Base-by-base conservation (phyloP, 2,797 vertebrate genomes). In the Dendrocincla fuliginosa region DNA sequence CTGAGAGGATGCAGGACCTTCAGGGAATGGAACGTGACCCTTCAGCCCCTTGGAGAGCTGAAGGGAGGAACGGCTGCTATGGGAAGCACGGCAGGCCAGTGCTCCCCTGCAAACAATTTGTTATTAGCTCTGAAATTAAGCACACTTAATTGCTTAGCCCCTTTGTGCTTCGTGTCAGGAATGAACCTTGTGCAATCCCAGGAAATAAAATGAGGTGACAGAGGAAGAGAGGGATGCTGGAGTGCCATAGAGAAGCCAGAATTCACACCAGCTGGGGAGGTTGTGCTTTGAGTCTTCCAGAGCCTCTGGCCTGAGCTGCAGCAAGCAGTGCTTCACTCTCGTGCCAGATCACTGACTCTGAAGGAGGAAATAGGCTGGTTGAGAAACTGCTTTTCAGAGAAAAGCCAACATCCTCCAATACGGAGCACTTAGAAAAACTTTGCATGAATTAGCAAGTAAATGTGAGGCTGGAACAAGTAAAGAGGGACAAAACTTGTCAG, bases 381-480 rank as follows among this genome's bases (percentile, higher is more conserved):
- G 74, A 91, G 85, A 91, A 88, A 50, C 10, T 84, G 87, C 33
- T 91, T 90, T 73, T 77, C 67, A 37, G 64, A 88, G 52, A 94
- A 88, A 70, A 96, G 84, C 68, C 77, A 91, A 79, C 91, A 96
- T 89, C 91, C 89, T 96, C 70, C 77, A 87, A 44, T 52, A 53
- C 4, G 37, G 59, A 84, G 89, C 70, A 90, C 87, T 94, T 84
- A 74, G 71, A 91, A 95, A 96, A 96, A 90, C 85, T 91, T 93
- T 57, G 87, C 94, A 94, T 96, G 92, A 93, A 97, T 96, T 96
- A 94, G 87, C 87, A 96, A 95, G 94, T 55, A 84, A 95, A 93
- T 93, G 95, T 68, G 80, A 95, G 87, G 80, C 80, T 95, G 94
- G 87, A 94, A 93, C 46, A 70, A 91, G 89, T 41, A 87, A 89